phyloP scores from a whole-genome alignment of 2,113 vertebrate species.

The Oreocharis arfaki region DNA sequence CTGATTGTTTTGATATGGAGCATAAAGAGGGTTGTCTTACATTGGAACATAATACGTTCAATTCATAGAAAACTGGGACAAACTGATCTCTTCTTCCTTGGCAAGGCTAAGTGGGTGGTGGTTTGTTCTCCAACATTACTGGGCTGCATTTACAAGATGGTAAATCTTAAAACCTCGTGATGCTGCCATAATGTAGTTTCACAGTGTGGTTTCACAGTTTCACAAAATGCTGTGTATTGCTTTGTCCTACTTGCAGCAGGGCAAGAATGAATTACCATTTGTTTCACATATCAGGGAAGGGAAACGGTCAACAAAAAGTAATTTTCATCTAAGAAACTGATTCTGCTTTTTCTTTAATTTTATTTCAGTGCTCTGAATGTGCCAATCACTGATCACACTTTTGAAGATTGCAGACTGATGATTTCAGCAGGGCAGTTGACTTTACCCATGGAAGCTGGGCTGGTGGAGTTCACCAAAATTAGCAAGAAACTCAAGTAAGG shows the following conservation, averaged over 20 bases:
- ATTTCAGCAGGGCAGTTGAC: constrained; percentile 94
- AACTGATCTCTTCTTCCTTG: neutral
- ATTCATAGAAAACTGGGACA: neutral
- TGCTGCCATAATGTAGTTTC: neutral
- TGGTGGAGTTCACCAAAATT: constrained; percentile 98
- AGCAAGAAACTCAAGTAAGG: constrained; percentile 93
- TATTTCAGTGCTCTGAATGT: constrained; percentile 79
- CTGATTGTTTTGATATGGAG: neutral
- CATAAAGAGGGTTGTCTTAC: neutral
- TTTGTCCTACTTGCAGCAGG: neutral
- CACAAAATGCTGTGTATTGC: neutral
- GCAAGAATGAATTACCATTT: neutral
- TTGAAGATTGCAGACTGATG: constrained; percentile 96
- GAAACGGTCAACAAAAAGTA: neutral
- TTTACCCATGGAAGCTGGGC: constrained; percentile 94
- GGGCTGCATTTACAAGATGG: neutral
- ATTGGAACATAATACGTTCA: neutral
- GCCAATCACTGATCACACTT: constrained; percentile 93
- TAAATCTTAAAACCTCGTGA: neutral
- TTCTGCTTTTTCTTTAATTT: neutral
- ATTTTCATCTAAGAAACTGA: neutral
- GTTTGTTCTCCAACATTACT: neutral
- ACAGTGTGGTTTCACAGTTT: neutral
- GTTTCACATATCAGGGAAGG: neutral
- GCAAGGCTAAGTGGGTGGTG: neutral